phyloP scores from a whole-genome alignment of 1,140 invertebrate species.

The Drosophila pseudoobscura region DNA sequence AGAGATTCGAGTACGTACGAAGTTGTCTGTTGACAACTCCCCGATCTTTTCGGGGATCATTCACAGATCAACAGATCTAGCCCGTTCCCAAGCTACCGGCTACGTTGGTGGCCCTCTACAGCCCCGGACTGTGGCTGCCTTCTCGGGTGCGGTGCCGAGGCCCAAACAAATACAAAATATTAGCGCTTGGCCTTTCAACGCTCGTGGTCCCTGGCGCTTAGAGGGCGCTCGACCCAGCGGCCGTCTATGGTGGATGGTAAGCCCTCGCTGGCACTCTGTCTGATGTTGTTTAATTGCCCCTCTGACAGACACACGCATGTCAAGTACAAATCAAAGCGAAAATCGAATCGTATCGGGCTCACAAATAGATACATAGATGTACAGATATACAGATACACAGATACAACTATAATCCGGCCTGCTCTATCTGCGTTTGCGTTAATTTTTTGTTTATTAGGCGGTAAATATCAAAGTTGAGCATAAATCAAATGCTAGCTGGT shows the following conservation, averaged over 20 bases:
- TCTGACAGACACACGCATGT: slow-evolving; percentile 77
- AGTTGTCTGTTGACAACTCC: slow-evolving; percentile 26
- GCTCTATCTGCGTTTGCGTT: slow-evolving; percentile 65
- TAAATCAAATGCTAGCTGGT: slow-evolving; percentile 74
- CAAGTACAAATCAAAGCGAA: slow-evolving; percentile 75
- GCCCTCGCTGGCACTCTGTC: slow-evolving; percentile 42
- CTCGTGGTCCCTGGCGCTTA: slow-evolving; percentile 13
- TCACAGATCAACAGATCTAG: slow-evolving; percentile 29
- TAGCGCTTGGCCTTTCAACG: slow-evolving; percentile 72
- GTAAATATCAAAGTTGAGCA: slow-evolving; percentile 80
- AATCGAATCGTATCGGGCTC: slow-evolving; percentile 25
- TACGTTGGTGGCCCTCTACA: slow-evolving; percentile 35
- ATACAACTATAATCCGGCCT: slow-evolving; percentile 49
- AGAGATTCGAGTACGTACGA: neutral
- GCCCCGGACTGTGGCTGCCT: slow-evolving; percentile 30
- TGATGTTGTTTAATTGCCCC: slow-evolving; percentile 78
- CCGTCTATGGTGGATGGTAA: no score
- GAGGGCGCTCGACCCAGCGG: no score
- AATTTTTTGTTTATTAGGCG: slow-evolving; percentile 81
- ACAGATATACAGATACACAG: slow-evolving; percentile 52
- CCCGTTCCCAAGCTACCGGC: slow-evolving; percentile 9
- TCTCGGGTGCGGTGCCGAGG: slow-evolving; percentile 27
- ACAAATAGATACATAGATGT: slow-evolving; percentile 50
- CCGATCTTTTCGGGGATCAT: slow-evolving; percentile 26
- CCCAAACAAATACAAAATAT: slow-evolving; percentile 80